phyloP scores from a whole-genome alignment of 2,113 vertebrate genomes.

The Noturus placidus region DNA sequence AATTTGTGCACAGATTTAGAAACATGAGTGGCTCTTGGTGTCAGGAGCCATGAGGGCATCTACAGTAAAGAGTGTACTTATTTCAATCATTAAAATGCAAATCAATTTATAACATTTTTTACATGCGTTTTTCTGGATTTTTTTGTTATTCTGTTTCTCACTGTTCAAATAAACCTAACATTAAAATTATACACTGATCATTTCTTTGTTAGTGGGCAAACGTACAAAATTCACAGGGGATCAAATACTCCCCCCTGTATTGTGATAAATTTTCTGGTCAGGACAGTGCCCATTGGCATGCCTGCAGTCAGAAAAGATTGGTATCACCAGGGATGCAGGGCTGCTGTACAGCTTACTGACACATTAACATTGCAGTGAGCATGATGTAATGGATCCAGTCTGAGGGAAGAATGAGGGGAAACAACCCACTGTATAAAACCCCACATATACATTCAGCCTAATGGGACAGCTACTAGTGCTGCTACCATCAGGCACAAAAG shows the following conservation, averaged over 20 bases:
- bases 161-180: too few species aligned
- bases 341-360: background rate
- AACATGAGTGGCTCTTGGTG: background rate
- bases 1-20: too few species aligned
- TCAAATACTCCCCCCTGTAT: too few species aligned
- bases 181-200: too few species aligned
- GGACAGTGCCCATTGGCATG: background rate
- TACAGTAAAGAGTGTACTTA: too few species aligned
- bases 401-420: background rate
- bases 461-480: background rate
- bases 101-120: too few species aligned
- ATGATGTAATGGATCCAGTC: background rate
- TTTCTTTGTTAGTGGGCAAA: too few species aligned
- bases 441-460: background rate
- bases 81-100: too few species aligned
- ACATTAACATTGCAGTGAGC: background rate
- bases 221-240: too few species aligned
- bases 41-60: too few species aligned
- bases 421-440: background rate
- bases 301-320: background rate
- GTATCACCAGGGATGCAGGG: background rate
- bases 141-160: too few species aligned
- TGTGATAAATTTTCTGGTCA: background rate
- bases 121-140: too few species aligned
- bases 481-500: background rate